Evolutionary conservation across 2,113 vertebrate genomes (phyloP).

Genomic region (Pseudorhombus dupliciocellatus): DNA sequence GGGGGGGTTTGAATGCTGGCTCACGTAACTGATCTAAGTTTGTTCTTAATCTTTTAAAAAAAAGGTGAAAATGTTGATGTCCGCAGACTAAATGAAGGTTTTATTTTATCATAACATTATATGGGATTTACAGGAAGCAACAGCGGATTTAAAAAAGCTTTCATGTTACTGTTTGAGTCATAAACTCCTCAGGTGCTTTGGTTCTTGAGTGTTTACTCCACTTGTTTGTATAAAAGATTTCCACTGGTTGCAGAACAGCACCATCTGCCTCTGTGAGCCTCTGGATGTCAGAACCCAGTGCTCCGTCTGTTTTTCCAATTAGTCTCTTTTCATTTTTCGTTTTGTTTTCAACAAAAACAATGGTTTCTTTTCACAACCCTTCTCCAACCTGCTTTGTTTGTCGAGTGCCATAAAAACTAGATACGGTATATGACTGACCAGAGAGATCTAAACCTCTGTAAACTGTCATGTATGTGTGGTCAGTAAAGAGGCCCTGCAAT

Average conservation of each 20-base stretch:
- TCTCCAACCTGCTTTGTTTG: too few relatives aligned
- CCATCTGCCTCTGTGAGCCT: constrained; percentile 8
- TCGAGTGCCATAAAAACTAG: too few relatives aligned
- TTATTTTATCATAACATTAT: too few relatives aligned
- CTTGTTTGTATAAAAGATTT: neutral
- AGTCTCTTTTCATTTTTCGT: neutral
- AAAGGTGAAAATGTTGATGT: neutral
- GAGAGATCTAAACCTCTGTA: too few relatives aligned
- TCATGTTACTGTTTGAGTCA: neutral
- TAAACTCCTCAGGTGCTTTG: neutral
- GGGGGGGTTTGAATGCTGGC: too few relatives aligned
- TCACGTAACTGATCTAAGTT: neutral
- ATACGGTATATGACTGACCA: too few relatives aligned
- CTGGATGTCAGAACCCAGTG: neutral
- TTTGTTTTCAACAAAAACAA: neutral
- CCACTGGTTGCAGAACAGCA: neutral
- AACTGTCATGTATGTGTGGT: too few relatives aligned
- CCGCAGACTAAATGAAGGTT: too few relatives aligned
- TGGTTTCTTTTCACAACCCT: neutral
- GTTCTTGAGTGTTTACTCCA: neutral
- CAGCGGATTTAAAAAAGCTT: too few relatives aligned
- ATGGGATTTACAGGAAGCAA: neutral
- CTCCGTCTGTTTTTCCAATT: neutral
- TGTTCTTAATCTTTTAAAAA: neutral
- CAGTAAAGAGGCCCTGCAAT: too few relatives aligned